A percentile compares a stretch with the other conserved stretches of the same genome.
Conservation (phyloP, 2,888 invertebrate species). For the Tupiocoris notatus region DNA sequence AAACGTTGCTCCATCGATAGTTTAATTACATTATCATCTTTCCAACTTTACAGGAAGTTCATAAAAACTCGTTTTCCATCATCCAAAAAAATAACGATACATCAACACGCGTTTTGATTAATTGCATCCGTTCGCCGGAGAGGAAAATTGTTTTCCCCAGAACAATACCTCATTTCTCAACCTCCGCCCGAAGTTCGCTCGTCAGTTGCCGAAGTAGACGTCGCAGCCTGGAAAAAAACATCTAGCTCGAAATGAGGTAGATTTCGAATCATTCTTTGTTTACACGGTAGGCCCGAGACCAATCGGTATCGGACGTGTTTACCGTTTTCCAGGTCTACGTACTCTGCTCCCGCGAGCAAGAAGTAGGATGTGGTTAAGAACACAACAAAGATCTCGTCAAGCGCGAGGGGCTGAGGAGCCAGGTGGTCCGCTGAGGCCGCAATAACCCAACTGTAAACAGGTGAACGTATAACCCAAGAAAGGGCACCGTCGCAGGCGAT, state of each 20-base stretch:
- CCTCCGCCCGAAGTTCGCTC: not conserved
- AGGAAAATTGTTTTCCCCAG: no score
- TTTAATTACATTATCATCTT: no score
- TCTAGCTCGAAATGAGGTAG: not conserved
- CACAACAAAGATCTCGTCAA: not conserved
- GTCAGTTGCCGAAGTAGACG: not conserved
- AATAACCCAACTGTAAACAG: not conserved
- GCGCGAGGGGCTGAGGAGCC: not conserved
- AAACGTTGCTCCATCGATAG: no score
- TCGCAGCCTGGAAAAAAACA: not conserved
- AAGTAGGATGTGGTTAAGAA: not conserved
- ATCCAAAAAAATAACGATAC: no score
- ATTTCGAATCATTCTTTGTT: not conserved
- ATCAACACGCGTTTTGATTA: no score
- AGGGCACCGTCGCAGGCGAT: not conserved
- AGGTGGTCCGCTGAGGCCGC: not conserved
- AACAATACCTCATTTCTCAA: not conserved
- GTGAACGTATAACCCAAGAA: constrained; percentile 1
- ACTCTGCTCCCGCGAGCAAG: no score
- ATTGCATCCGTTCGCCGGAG: no score
- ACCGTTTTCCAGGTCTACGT: not conserved
- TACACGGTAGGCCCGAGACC: not conserved
- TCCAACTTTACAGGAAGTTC: no score
- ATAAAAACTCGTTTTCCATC: no score
- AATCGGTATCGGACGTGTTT: not conserved